Evolutionary conservation across 2,797 vertebrate genomes (phyloP).

Genomic region (Delichon dasypus): DNA sequence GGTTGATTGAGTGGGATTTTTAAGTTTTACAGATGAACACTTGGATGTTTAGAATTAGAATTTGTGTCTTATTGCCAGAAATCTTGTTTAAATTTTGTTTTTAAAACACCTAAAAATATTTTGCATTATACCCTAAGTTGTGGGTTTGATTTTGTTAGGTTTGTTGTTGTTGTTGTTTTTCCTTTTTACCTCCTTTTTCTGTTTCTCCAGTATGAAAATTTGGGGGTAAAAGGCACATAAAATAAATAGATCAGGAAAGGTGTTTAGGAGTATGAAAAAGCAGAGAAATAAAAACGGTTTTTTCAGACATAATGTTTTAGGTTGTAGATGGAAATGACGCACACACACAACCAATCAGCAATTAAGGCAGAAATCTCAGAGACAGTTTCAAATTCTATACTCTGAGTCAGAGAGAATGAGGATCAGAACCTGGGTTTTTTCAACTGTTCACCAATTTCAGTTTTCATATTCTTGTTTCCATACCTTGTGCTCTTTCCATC

Average conservation of each 20-base stretch:
- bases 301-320: background rate
- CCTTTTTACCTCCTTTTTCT: fast-evolving
- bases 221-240: fast-evolving
- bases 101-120: fast-evolving
- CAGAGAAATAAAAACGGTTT: background rate
- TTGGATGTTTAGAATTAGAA: background rate
- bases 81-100: background rate
- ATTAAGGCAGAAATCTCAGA: background rate
- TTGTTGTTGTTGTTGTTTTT: background rate
- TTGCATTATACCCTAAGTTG: background rate
- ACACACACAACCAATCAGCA: background rate
- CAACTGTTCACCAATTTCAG: background rate
- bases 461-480: background rate
- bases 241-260: background rate
- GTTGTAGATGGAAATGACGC: background rate
- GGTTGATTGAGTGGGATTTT: fast-evolving
- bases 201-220: background rate
- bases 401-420: background rate
- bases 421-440: fast-evolving
- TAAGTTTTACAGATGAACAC: background rate
- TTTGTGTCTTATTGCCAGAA: background rate
- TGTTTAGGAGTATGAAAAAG: background rate
- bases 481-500: background rate
- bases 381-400: background rate
- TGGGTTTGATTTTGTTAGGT: background rate